These are phyloP conservation scores for Enteromius unitaeniatus DNA, from an alignment of 2,797 vertebrate genomes.

Conservation along the genomic window DNA sequence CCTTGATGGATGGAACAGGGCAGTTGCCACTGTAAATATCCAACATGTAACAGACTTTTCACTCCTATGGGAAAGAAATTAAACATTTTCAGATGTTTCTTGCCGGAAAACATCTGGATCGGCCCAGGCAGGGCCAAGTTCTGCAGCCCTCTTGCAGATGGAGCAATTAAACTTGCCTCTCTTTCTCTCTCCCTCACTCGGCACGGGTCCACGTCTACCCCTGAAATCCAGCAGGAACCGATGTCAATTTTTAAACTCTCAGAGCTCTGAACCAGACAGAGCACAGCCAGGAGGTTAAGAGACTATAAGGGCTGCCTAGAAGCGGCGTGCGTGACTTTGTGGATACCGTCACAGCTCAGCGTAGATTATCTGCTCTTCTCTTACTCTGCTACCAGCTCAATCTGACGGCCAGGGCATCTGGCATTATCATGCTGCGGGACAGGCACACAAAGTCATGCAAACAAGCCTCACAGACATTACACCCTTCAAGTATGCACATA, in stretches of 20 bases:
- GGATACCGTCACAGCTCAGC: conserved; percentile 32
- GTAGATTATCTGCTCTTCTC: conserved; percentile 48
- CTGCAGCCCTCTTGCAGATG: conserved; percentile 58
- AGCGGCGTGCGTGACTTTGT: conserved; percentile 34
- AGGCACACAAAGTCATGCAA: conserved; percentile 49
- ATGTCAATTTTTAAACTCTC: conserved; percentile 45
- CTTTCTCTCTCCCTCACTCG: conserved; percentile 39
- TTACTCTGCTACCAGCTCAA: conserved; percentile 26
- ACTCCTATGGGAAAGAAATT: conserved; percentile 68
- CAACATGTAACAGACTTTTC: conserved; percentile 66
- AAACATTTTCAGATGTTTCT: conserved; percentile 73
- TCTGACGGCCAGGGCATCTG: conserved; percentile 37
- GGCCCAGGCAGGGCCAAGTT: conserved; percentile 62
- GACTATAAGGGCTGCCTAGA: conserved; percentile 29
- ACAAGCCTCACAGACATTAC: conserved; percentile 47
- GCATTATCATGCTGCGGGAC: conserved; percentile 13
- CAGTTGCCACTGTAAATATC: conserved; percentile 67
- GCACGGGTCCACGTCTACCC: conserved; percentile 41
- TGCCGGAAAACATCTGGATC: conserved; percentile 71
- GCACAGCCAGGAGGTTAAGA: conserved; percentile 54
- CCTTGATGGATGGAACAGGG: conserved; percentile 66
- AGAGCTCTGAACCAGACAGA: conserved; percentile 56
- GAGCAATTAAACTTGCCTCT: conserved; percentile 62
- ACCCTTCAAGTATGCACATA: conserved; percentile 34
- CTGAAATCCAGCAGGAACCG: conserved; percentile 48